Evolutionary conservation across 2,888 invertebrate species (phyloP), one percentile per base, ranked within the genome.

Genomic region (Tromatobia lineatoria): DNA sequence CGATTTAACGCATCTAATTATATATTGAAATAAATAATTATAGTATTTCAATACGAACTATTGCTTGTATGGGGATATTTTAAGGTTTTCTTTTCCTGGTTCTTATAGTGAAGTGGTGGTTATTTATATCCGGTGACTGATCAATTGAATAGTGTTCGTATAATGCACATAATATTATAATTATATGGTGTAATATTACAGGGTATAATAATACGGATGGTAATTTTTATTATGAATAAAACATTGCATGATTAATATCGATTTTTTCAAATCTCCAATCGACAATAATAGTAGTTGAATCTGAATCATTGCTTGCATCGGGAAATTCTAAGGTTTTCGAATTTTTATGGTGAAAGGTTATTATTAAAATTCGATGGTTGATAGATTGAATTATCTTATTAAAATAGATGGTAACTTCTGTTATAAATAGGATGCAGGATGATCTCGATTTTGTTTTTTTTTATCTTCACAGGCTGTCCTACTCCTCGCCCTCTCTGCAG

Each of bases 401-500:
- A 11, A 2, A 11, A 23, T 13, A 25, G 6, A 29, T 15, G 13
- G 25, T 4, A 13, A 15, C 18, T 8, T n/a, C 7, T 7, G 34
- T 34, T 8, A 10, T 61, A 8, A 34, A 1, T 11, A 61, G 18
- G 34, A 29, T 11, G 0, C 10, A 3, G 34, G 34, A 34, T 34
- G 34, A 61, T 61, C 59, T 59, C 59, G 20, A 66, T 66, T n/a
- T n/a, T 66, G 13, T 15, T 57, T 54, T 69, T 70, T 47, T 42
- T 18, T 66, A 18, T 47, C 47, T 52, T 3, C 11, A 2, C 84
- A 92, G 92, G 89, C 86, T 64, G 67, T 91, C 80, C 87, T 89
- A 75, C 73, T 91, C 67, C 73, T 92, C 83, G 92, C 88, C 67
- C 85, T 92, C 75, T 86, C 86, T 78, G 86, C 85, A 54, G 85